phyloP scores from a whole-genome alignment of 2,888 invertebrate genomes.

The Coleophora deauratella region DNA sequence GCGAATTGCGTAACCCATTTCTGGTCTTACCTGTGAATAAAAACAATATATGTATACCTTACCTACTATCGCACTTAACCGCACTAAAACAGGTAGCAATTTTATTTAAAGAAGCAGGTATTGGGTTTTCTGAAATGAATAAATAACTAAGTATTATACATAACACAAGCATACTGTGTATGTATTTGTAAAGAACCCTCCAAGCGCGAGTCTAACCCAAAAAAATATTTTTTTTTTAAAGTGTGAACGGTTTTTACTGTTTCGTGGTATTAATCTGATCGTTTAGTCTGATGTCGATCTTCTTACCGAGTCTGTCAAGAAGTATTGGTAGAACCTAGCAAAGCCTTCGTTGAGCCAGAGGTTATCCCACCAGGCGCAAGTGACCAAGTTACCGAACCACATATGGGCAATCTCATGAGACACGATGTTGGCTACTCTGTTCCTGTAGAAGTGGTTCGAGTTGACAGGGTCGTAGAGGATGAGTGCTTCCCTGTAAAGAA shows the following conservation, averaged over 20 bases:
- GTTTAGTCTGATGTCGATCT: too few relatives aligned
- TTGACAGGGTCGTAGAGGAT: slow-evolving; percentile 64
- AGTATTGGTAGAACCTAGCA: slow-evolving; percentile 82
- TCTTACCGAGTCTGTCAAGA: slow-evolving; percentile 64
- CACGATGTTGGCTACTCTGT: slow-evolving; percentile 78
- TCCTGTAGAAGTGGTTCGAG: slow-evolving; percentile 72
- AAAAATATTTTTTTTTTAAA: too few relatives aligned
- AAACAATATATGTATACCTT: too few relatives aligned
- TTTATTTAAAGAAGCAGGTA: too few relatives aligned
- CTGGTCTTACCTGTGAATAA: slow-evolving; percentile 38
- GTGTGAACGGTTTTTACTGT: too few relatives aligned
- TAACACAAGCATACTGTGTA: too few relatives aligned
- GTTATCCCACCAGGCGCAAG: slow-evolving; percentile 83
- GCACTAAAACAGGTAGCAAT: not conserved
- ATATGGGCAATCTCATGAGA: slow-evolving; percentile 88
- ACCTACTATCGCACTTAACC: not conserved
- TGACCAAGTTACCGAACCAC: slow-evolving; percentile 87
- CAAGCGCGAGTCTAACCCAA: too few relatives aligned
- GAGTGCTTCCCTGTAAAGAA: slow-evolving; percentile 70
- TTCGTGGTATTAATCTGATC: too few relatives aligned
- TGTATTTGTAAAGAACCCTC: too few relatives aligned
- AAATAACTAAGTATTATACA: too few relatives aligned
- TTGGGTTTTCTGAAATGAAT: too few relatives aligned
- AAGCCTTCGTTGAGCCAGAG: slow-evolving; percentile 83
- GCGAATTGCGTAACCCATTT: slow-evolving; percentile 46